phyloP scores from a whole-genome alignment of 2,113 vertebrate species.

The Xiphias gladius region DNA sequence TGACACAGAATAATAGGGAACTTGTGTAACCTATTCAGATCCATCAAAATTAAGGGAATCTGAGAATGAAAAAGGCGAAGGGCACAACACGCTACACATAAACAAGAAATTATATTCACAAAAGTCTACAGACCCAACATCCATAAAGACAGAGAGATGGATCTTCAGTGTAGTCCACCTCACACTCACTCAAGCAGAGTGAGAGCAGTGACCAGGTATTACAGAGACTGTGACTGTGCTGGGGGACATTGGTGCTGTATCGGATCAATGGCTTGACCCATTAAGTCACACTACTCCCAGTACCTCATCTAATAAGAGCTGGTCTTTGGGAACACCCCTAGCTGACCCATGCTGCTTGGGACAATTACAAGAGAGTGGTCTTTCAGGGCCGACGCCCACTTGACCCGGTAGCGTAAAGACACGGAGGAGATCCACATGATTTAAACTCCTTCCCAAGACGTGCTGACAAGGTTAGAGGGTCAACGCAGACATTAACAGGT shows the following conservation, averaged over 20 bases:
- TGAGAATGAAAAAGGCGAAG: neutral
- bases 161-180: neutral
- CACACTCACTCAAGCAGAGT: slow-evolving; percentile 1
- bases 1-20: neutral
- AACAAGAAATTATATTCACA: neutral
- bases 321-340: slow-evolving; percentile 69
- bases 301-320: slow-evolving; percentile 73
- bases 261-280: slow-evolving; percentile 76
- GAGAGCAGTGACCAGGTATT: slow-evolving; percentile 8
- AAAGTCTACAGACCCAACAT: neutral
- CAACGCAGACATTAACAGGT: slow-evolving; percentile 98
- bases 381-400: slow-evolving; percentile 89
- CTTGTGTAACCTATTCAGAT: neutral
- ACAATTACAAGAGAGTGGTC: slow-evolving; percentile 86
- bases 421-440: slow-evolving; percentile 88
- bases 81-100: neutral
- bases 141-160: neutral
- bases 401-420: slow-evolving; percentile 87
- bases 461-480: slow-evolving; percentile 99
- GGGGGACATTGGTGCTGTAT: slow-evolving; percentile 32
- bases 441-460: slow-evolving; percentile 95
- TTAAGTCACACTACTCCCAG: slow-evolving; percentile 71
- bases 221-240: slow-evolving; percentile 8
- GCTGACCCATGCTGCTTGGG: slow-evolving; percentile 79
- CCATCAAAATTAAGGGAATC: neutral